Base-by-base conservation (phyloP, 2,888 invertebrate genomes). In the Cerceris ruficornis region DNA sequence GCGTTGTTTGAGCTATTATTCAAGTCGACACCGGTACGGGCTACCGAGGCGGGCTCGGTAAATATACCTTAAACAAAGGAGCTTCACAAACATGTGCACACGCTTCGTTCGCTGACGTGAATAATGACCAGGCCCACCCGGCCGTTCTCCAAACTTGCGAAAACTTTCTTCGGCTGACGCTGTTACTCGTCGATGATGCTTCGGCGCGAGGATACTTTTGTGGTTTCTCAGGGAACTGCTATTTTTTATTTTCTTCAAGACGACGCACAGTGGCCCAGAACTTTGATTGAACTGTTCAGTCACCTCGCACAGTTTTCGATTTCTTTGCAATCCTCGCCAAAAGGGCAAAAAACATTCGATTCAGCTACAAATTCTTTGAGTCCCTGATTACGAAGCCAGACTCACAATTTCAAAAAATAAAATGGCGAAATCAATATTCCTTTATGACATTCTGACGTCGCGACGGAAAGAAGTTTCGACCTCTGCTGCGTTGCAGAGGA, bases 1-100 rank as follows among this genome's bases (percentile, higher is more conserved):
- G 57, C 61, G 61, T 28, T 77, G 81, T 78, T 85, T 78, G 72
- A 81, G 58, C 77, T 69, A 80, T 84, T 82, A 83, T 82, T 87
- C 81, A 69, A 62, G 64, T 72, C 71, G 61, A 72, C 71, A 42
- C 62, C 42, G 65, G 14, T 6, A 9, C 55, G 2, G 42, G 65
- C 55, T 54, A 28, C 64, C 64, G 28, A 39, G 49, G n/a, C 8
- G 54, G 49, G 13, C 59, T 70, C 58, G 58, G 68, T 78, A 79
- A 85, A 83, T 79, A 76, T 57, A 55, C 67, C 62, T 54, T 52
- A 67, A 80, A 78, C 80, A 75, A 81, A 77, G 74, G 71, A 77
- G 75, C 62, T 69, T 75, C 52, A 70, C 81, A 68, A 80, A 80
- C 80, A 65, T 52, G 50, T 50, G 73, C 64, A 50, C 65, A 9